A percentile compares a stretch with the other conserved stretches of the same genome.
phyloP scores from a whole-genome alignment of 2,113 vertebrate genomes.

The Phalacrocorax pelagicus region DNA sequence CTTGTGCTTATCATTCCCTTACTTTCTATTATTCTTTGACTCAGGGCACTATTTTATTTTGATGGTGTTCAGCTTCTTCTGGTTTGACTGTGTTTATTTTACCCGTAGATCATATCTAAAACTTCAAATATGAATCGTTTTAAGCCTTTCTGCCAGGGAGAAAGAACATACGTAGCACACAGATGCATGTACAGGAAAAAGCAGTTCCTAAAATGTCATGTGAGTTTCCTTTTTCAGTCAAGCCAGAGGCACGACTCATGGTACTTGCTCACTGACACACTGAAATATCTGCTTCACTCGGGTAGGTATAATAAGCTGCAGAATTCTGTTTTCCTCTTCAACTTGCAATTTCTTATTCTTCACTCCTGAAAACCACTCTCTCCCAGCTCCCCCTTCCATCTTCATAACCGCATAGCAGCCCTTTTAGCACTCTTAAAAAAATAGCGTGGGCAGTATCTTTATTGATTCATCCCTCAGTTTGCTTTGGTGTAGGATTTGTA shows the following conservation, averaged over 20 bases:
- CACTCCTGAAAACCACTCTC: neutral
- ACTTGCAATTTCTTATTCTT: neutral
- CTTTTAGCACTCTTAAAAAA: neutral
- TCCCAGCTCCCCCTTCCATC: neutral
- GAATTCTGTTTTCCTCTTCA: neutral
- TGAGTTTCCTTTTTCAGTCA: neutral
- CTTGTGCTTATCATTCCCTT: neutral
- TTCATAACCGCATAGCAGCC: neutral
- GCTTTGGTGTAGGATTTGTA: neutral
- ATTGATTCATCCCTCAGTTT: neutral
- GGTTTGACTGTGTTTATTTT: neutral
- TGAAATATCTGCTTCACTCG: neutral
- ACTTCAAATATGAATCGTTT: neutral
- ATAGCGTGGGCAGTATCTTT: neutral
- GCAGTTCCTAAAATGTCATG: constrained; percentile 26
- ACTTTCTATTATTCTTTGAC: neutral
- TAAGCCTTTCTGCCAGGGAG: neutral
- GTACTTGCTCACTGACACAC: neutral
- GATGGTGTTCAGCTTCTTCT: neutral
- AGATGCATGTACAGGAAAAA: neutral
- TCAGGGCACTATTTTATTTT: neutral
- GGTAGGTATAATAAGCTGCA: neutral
- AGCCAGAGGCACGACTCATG: neutral
- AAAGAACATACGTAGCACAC: neutral
- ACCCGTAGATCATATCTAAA: neutral